Percentiles rank a stretch among this genome's conserved stretches.
These are phyloP conservation scores for Meloidogyne floridensis DNA, from an alignment of 1,140 invertebrate genomes.

Conservation along the genomic window DNA sequence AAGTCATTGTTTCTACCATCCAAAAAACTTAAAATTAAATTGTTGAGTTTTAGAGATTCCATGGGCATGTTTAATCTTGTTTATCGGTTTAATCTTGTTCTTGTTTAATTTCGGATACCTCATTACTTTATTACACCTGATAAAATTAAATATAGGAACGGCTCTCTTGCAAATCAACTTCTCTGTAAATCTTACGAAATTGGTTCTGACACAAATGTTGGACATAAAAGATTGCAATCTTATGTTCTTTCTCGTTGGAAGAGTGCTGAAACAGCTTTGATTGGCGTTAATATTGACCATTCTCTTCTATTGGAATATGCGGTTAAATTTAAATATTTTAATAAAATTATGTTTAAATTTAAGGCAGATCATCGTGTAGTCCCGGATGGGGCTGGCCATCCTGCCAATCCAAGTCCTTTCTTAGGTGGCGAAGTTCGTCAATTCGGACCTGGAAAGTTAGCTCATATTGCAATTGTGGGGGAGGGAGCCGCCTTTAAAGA, in stretches of 20 bases:
- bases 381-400: constrained; percentile 35
- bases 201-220: constrained; percentile 39
- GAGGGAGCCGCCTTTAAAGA: constrained; percentile 56
- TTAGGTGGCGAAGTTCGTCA: constrained; percentile 55
- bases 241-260: constrained; percentile 52
- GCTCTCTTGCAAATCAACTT: constrained; percentile 55
- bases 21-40: not conserved
- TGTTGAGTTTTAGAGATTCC: not conserved
- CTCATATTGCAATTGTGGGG: constrained; percentile 61
- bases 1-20: too few relatives aligned
- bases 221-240: constrained; percentile 33
- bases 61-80: too few relatives aligned
- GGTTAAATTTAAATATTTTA: not conserved
- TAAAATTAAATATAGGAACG: constrained; percentile 42
- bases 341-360: not conserved
- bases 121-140: too few relatives aligned
- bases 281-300: constrained; percentile 63
- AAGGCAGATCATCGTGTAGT: constrained; percentile 26
- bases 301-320: constrained; percentile 55
- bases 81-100: too few relatives aligned
- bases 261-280: constrained; percentile 51
- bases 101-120: too few relatives aligned
- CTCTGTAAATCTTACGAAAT: constrained; percentile 41
- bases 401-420: constrained; percentile 47
- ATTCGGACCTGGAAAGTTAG: constrained; percentile 32